Evolutionary conservation across 2,797 vertebrate species (phyloP), one percentile per base, ranked within the genome.

Genomic region (Neostethus bicornis): DNA sequence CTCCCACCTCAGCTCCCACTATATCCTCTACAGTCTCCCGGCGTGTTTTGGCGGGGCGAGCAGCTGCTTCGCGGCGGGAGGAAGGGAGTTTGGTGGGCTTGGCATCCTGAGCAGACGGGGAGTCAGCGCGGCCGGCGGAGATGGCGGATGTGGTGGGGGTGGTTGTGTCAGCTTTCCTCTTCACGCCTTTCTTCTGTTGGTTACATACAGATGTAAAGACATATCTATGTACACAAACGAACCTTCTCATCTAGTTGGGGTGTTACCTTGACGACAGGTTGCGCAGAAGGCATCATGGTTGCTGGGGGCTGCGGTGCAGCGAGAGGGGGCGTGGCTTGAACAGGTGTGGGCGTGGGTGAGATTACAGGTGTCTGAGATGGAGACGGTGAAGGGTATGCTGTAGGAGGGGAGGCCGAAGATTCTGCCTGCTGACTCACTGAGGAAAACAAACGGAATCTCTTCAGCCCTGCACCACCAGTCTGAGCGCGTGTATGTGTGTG

Each of bases 141-240:
- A 98, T 98, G 57, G 95, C 96, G 0, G 96, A 96, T 0, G 96
- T 98, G 29, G 96, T 98, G 24, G 96, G 96, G 0, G 96, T 99
- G 26, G 96, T 99, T 0, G 96, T 99, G 90, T 99, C 96, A 0
- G 96, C 96, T 97, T 99, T 99, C 93, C 96, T 87, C 84, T 99
- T 99, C 79, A 99, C 96, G 2, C 96, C 96, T 88, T 98, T 98
- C 91, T 97, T 98, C 96, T 98, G 87, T 20, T 79, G 77, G 17
- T 41, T 1, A 54, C 35, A 17, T 4, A 51, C 32, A 26, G 8
- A 25, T 28, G 35, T 51, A 11, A 37, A 2, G 1, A 21, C 12
- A n/a, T 9, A 23, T 46, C 14, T 4, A 24, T n/a, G 4, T 26
- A 3, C 3, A 21, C 6, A 10, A 19, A 23, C 3, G 12, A 2